A percentile compares a stretch with the other conserved stretches of the same genome.
Conservation (phyloP, 2,888 invertebrate genomes). For the Andrena hattorfiana region DNA sequence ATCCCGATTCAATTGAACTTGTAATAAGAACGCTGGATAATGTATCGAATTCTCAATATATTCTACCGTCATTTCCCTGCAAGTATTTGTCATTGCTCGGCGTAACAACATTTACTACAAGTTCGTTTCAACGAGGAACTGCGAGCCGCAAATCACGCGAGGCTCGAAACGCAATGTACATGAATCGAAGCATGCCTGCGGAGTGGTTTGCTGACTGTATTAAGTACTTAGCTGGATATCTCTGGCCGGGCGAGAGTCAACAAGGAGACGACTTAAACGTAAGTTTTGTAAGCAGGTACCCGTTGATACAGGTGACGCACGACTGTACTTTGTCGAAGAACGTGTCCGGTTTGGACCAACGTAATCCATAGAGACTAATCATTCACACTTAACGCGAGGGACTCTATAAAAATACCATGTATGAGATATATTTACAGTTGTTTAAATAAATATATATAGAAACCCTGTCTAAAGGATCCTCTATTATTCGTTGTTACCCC, state of each 20-base stretch:
- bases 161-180: constrained; percentile 1
- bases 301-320: constrained; percentile 6
- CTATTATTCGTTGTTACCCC: constrained; percentile 30
- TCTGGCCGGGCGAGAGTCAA: neutral
- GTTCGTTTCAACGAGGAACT: constrained; percentile 7
- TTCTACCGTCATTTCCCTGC: neutral
- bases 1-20: neutral
- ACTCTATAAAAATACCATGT: constrained; percentile 18
- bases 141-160: neutral
- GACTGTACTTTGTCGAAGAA: constrained; percentile 2
- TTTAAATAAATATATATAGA: constrained; percentile 65
- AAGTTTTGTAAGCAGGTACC: constrained; percentile 29
- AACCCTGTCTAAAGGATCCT: constrained; percentile 34
- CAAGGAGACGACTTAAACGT: constrained; percentile 1
- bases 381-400: constrained; percentile 24
- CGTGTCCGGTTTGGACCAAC: neutral
- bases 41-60: neutral
- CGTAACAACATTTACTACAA: constrained; percentile 20
- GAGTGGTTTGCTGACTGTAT: neutral
- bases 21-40: neutral
- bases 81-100: constrained; percentile 28
- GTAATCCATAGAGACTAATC: constrained; percentile 7
- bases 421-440: constrained; percentile 58
- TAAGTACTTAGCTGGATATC: constrained; percentile 8
- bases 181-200: neutral